Percentiles rank a stretch among this genome's conserved stretches.
phyloP scores from a whole-genome alignment of 2,113 vertebrate genomes.

The Leucoraja erinaceus region DNA sequence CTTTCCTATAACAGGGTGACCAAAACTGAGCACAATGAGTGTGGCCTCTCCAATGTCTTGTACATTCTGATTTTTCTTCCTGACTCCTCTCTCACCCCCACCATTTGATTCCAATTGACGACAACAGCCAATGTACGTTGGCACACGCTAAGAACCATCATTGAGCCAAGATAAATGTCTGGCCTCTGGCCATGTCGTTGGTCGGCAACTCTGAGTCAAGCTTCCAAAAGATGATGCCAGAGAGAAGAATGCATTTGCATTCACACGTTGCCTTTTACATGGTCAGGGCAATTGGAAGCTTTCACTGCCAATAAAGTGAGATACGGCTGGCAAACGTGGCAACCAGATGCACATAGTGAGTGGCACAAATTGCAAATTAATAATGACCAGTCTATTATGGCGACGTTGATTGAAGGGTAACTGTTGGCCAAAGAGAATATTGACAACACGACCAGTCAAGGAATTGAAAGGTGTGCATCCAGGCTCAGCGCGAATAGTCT shows the following conservation, averaged over 20 bases:
- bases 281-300: not conserved
- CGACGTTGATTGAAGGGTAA: not conserved
- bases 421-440: too few species aligned
- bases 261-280: not conserved
- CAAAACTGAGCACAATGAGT: too few species aligned
- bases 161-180: not conserved
- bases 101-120: not conserved
- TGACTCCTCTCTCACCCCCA: not conserved
- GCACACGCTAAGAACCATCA: too few species aligned
- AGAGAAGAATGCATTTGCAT: not conserved
- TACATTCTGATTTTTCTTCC: too few species aligned
- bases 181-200: not conserved
- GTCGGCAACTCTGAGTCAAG: too few species aligned
- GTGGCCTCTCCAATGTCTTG: too few species aligned
- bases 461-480: too few species aligned
- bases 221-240: not conserved
- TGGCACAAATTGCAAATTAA: not conserved
- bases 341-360: not conserved
- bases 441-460: too few species aligned
- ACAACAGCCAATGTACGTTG: not conserved
- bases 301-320: not conserved
- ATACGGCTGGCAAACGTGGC: not conserved
- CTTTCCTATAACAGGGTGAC: too few species aligned
- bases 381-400: not conserved
- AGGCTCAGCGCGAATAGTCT: too few species aligned